A percentile compares a stretch with the other conserved stretches of the same genome.
These are phyloP conservation scores for Plagodis pulveraria DNA, from an alignment of 2,888 invertebrate species.

Conservation along the genomic window DNA sequence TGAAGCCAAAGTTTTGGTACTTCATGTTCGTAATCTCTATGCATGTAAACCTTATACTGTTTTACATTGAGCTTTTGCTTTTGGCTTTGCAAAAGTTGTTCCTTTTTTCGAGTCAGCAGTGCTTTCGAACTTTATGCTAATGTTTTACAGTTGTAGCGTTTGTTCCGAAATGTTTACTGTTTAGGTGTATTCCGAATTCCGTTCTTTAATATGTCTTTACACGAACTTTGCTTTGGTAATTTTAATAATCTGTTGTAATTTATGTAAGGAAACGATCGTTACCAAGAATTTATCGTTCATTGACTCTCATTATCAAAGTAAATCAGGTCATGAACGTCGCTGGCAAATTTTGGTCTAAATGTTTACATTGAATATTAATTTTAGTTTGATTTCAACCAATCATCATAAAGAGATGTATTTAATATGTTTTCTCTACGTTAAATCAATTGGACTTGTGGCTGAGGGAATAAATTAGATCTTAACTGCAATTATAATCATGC, in stretches of 20 bases:
- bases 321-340: neutral
- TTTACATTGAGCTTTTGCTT: constrained; percentile 4
- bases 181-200: constrained; percentile 28
- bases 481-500: no score
- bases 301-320: neutral
- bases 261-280: constrained; percentile 2
- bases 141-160: constrained; percentile 35
- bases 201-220: constrained; percentile 25
- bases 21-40: neutral
- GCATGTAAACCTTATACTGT: constrained; percentile 2
- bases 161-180: constrained; percentile 34
- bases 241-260: constrained; percentile 2
- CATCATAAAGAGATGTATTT: no score
- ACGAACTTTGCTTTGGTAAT: constrained; percentile 16
- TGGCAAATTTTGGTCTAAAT: neutral
- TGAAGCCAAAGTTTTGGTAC: no score
- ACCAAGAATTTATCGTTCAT: neutral
- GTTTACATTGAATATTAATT: no score
- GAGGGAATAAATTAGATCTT: no score
- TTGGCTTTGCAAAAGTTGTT: constrained; percentile 20
- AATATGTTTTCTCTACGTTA: no score
- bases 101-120: constrained; percentile 33
- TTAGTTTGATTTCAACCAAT: no score
- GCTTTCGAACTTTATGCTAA: constrained; percentile 38
- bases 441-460: no score